Evolutionary conservation across 2,888 invertebrate species (phyloP), one percentile per base, ranked within the genome.

Genomic region (Platycheirus rosarum): DNA sequence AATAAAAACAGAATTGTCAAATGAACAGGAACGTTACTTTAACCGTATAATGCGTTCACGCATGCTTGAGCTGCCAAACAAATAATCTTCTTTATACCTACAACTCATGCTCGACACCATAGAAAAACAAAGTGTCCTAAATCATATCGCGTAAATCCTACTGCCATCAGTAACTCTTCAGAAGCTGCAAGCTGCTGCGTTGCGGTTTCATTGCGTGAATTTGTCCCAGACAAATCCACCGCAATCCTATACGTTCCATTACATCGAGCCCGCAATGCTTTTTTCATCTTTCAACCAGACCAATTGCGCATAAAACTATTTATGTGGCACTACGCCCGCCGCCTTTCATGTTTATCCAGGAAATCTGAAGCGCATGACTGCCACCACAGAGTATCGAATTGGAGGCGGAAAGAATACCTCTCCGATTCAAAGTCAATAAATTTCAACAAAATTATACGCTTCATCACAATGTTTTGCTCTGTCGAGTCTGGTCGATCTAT

Each of bases 311-410:
- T 42, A 48, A 18, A 62, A 69, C 75, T 70, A 70, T 63, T 70
- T 75, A 55, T 69, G 48, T 75, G 60, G 49, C 68, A 40, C 46
- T 18, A 44, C 16, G 2, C 68, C 53, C 16, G 2, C 68, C 53
- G 76, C 77, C 82, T 82, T 82, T 82, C 70, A 80, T 71, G 80
- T 80, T 70, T 57, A 77, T 77, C 71, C 82, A 76, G 77, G 82
- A 82, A 82, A 77, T 82, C 53, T 55, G 77, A 77, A 68, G 48
- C 53, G 77, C 82, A 77, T 77, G 66, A 55, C 46, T 20, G 42
- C 51, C 14, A 16, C 32, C 14, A 16, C 32, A 16, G 14, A 29
- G n/a, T 16, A 29, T 11, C 23, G 2, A n/a, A 23, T 16, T 16
- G 26, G 16, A 26, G 42, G 16, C 14, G 14, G 57, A 42, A 42